Conservation (phyloP, 1,140 invertebrate species). For the Trichoplusia ni region DNA sequence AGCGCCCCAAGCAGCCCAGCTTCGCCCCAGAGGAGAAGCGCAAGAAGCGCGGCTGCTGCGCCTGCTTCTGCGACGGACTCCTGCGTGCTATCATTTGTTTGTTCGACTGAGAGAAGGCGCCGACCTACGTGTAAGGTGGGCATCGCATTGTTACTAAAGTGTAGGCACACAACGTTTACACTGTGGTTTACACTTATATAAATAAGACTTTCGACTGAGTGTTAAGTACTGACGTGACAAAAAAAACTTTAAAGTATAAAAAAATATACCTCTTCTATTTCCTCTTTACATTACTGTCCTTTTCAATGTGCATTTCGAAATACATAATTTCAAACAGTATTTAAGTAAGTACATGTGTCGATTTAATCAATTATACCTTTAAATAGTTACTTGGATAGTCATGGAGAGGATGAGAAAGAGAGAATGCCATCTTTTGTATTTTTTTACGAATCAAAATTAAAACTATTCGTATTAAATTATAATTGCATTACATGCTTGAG, state of each 20-base stretch:
- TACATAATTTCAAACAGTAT: no score
- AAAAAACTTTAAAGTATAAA: not conserved
- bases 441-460: conserved; percentile 45
- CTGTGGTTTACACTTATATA: no score
- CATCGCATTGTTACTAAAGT: not conserved
- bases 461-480: conserved; percentile 26
- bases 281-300: conserved; percentile 15
- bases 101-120: conserved; percentile 67
- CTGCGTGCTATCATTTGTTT: conserved; percentile 75
- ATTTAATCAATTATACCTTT: not conserved
- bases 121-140: conserved; percentile 26
- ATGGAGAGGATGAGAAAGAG: conserved; percentile 17
- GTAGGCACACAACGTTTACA: not conserved
- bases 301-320: conserved; percentile 6
- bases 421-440: conserved; percentile 49
- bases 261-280: conserved; percentile 1
- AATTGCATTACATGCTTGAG: not conserved
- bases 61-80: conserved; percentile 72
- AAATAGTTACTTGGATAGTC: conserved; percentile 11
- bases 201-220: conserved; percentile 21
- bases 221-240: conserved; percentile 18
- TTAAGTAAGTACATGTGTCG: not conserved
- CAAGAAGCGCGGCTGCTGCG: conserved; percentile 69
- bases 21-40: conserved; percentile 66
- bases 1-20: conserved; percentile 69